Evolutionary conservation across 2,888 invertebrate genomes (phyloP).

Genomic region (Pammene aurita): DNA sequence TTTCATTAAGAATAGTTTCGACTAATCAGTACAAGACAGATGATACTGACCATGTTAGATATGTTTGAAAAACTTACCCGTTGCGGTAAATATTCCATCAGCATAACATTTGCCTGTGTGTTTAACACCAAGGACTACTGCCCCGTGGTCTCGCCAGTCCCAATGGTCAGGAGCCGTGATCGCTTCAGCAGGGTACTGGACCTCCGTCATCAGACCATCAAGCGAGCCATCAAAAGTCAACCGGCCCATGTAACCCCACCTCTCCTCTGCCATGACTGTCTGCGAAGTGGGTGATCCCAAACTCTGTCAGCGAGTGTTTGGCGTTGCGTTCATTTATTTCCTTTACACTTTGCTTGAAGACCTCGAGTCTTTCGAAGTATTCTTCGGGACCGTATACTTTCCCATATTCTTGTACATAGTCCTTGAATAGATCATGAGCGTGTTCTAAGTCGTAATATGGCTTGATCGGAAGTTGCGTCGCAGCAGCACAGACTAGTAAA

Average conservation of each 20-base stretch:
- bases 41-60: no score
- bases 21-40: no score
- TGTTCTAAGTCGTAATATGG: background rate
- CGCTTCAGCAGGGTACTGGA: background rate
- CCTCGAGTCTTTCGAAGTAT: background rate
- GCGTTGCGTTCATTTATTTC: conserved; percentile 9
- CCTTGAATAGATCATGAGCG: conserved; percentile 1
- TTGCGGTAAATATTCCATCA: conserved; percentile 85
- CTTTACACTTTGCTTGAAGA: background rate
- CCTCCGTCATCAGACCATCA: background rate
- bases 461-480: background rate
- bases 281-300: background rate
- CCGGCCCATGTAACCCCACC: no score
- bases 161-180: conserved; percentile 31
- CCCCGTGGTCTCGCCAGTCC: conserved; percentile 88
- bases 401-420: background rate
- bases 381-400: background rate
- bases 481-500: background rate
- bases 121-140: conserved; percentile 88
- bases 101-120: conserved; percentile 91
- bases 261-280: conserved; percentile 7
- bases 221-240: background rate
- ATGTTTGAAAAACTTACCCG: conserved; percentile 28
- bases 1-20: no score
- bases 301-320: background rate